A percentile compares a stretch with the other conserved stretches of the same genome.
phyloP scores from a whole-genome alignment of 37 sponge, comb jelly and placozoan species.

The Eunapius fragilis region DNA sequence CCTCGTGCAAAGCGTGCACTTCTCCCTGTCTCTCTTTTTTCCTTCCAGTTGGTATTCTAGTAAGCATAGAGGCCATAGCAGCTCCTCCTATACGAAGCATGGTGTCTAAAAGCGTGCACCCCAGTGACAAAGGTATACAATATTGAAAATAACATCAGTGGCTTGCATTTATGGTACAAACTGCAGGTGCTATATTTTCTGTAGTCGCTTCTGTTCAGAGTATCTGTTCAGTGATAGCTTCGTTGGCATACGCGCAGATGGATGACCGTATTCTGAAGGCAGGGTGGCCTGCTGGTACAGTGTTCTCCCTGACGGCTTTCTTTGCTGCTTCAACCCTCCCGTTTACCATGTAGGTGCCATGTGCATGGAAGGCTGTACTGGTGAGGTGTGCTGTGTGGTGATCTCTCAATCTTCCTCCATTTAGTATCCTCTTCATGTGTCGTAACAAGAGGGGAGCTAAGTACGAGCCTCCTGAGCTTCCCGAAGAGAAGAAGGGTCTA shows the following conservation, averaged over 20 bases:
- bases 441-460: neutral
- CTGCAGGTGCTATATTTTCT: conserved; percentile 19
- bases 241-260: neutral
- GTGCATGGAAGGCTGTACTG: neutral
- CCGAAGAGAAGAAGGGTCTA: neutral
- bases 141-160: too few species aligned
- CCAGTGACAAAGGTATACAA: conserved; percentile 50
- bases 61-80: conserved; percentile 22
- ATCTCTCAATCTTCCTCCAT: neutral
- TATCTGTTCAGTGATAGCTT: neutral
- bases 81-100: conserved; percentile 34
- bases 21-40: neutral
- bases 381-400: neutral
- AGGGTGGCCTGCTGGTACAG: neutral
- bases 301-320: neutral
- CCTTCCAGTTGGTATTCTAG: conserved; percentile 20
- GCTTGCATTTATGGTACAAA: neutral
- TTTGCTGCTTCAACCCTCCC: neutral
- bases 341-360: neutral
- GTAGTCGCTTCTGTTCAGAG: conserved; percentile 3
- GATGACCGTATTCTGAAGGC: neutral
- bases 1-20: neutral
- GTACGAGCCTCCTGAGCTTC: neutral
- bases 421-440: neutral
- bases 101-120: conserved; percentile 40